These are phyloP conservation scores for Sialia sialis DNA, from an alignment of 2,113 vertebrate species.

Conservation along the genomic window DNA sequence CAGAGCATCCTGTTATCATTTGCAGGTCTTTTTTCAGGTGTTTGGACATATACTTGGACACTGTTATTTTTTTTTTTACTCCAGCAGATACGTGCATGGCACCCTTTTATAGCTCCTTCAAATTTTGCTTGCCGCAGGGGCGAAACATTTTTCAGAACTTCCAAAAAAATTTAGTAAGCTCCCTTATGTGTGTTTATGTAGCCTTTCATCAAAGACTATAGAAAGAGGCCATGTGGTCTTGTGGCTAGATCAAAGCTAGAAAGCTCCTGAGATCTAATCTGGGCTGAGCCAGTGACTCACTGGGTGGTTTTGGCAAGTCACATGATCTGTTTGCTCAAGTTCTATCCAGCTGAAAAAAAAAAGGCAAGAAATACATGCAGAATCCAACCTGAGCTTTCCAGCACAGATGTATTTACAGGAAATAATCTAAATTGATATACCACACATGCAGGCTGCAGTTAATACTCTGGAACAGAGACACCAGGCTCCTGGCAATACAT, in stretches of 20 bases:
- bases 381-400: background rate
- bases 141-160: slow-evolving; percentile 38
- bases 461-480: background rate
- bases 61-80: background rate
- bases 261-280: slow-evolving; percentile 64
- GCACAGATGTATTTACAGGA: slow-evolving; percentile 19
- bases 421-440: background rate
- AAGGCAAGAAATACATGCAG: background rate
- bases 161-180: slow-evolving; percentile 22
- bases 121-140: background rate
- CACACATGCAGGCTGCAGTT: background rate
- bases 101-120: background rate
- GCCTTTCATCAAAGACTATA: slow-evolving; percentile 63
- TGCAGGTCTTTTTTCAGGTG: background rate
- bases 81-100: background rate
- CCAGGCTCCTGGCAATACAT: background rate
- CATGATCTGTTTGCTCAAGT: slow-evolving; percentile 34
- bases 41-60: background rate
- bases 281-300: slow-evolving; percentile 56
- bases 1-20: background rate
- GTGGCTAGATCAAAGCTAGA: slow-evolving; percentile 63
- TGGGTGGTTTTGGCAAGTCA: slow-evolving; percentile 58
- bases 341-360: slow-evolving; percentile 24
- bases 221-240: slow-evolving; percentile 56
- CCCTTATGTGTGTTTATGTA: slow-evolving; percentile 51